Percentiles rank a stretch among this genome's conserved stretches.
phyloP scores from a whole-genome alignment of 2,113 vertebrate genomes.

The Chelonoidis abingdonii region DNA sequence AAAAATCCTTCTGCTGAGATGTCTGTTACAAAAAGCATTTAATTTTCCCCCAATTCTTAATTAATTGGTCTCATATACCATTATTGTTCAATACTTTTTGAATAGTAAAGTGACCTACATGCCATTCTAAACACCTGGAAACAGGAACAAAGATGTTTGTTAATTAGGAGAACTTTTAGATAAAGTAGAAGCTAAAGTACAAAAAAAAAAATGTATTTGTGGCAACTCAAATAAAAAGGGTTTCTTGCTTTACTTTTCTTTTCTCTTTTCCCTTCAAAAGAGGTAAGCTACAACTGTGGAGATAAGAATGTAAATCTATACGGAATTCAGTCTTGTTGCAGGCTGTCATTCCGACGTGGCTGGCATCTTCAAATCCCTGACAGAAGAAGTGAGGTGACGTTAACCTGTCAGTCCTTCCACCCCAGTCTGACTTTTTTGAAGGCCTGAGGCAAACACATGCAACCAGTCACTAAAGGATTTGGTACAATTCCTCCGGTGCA shows the following conservation, averaged over 20 bases:
- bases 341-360: slow-evolving; percentile 72
- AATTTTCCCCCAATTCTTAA: slow-evolving; percentile 33
- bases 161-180: slow-evolving; percentile 34
- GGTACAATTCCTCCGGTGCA: slow-evolving; percentile 71
- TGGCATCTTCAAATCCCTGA: slow-evolving; percentile 73
- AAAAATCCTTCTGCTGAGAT: background rate
- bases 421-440: slow-evolving; percentile 74
- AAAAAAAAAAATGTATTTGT: background rate
- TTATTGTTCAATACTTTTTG: slow-evolving; percentile 36
- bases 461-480: slow-evolving; percentile 77
- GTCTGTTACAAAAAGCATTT: background rate
- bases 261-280: background rate
- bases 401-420: slow-evolving; percentile 74
- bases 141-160: background rate
- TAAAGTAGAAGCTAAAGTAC: background rate
- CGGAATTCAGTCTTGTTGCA: slow-evolving; percentile 53
- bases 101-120: slow-evolving; percentile 18
- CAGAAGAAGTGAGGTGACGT: slow-evolving; percentile 73
- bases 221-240: background rate
- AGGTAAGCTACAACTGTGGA: background rate
- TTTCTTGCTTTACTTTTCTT: background rate
- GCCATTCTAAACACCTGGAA: slow-evolving; percentile 51
- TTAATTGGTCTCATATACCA: slow-evolving; percentile 39
- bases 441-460: slow-evolving; percentile 80
- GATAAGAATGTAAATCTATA: background rate